Percentiles rank a stretch among this genome's conserved stretches.
Conservation (phyloP, 92 coral and sea anemone genomes). For the Palythoa caribaeorum region DNA sequence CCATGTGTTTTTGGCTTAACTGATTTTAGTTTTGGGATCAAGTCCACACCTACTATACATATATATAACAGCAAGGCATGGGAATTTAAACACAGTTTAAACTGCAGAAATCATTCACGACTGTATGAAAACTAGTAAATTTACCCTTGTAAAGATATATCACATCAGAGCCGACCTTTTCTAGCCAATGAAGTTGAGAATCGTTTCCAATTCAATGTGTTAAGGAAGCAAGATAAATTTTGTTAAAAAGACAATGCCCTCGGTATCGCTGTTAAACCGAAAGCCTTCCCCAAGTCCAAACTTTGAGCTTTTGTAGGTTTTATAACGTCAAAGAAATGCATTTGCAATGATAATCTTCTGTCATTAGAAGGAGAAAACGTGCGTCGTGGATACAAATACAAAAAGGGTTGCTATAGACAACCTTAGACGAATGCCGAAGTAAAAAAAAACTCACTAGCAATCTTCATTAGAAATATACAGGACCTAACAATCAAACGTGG, state of each 20-base stretch:
- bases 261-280: neutral
- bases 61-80: too few relatives aligned
- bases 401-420: slow-evolving; percentile 1
- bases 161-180: too few relatives aligned
- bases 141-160: neutral
- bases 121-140: neutral
- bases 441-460: neutral
- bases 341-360: neutral
- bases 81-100: too few relatives aligned
- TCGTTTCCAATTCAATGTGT: neutral
- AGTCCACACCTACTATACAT: too few relatives aligned
- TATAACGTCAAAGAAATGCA: neutral
- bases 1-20: neutral
- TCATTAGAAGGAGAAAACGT: neutral
- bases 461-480: neutral
- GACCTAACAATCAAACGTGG: slow-evolving; percentile 10
- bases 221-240: neutral
- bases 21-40: neutral
- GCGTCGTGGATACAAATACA: neutral
- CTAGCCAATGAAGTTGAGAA: too few relatives aligned
- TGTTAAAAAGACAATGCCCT: neutral
- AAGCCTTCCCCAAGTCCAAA: neutral
- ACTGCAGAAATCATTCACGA: too few relatives aligned
- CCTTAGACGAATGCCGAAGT: neutral
- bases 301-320: neutral